Evolutionary conservation across 2,113 vertebrate species (phyloP), one percentile per base, ranked within the genome.

Genomic region (Narcine bancroftii): DNA sequence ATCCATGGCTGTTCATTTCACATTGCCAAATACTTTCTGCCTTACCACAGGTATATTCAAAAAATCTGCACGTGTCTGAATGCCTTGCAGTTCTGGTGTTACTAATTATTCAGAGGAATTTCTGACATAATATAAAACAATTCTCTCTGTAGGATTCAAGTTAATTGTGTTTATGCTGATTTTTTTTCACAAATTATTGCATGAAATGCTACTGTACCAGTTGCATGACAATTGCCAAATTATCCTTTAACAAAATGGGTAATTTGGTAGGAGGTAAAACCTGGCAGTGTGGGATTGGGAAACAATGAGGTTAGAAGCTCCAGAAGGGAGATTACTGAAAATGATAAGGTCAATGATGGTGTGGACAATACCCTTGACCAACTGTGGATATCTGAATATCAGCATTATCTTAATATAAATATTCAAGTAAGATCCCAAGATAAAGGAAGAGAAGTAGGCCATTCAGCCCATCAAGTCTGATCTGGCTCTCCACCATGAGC

Each of bases 81-180:
- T 36, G 60, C 3, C 9, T 60, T 36, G 2, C 50, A 87, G 53
- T 87, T 19, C 53, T 63, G 53, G 39, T 63, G n/a, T 36, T 87
- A 36, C 83, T 26, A 60, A 60, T 24, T 50, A 19, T 47, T 29
- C 24, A 81, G 42, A 47, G 21, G 77, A 47, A 81, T 10, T 26
- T 81, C 77, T 50, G 29, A 81, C 77, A 26, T 47, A 29, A 81
- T 47, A 87, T 87, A 60, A 63, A 87, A n/a, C n/a, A 56, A 85
- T 60, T 21, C 77, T 76, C 11, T 76, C 42, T 26, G 45, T 24
- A 81, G 50, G n/a, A n/a, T 50, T 24, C 3, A 77, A 79, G 77
- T 7, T 10, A 47, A 5, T 47, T 26, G 24, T 0, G 77, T 9
- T 50, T 77, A 50, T 50, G 42, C 21, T 47, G 6, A 21, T 79